These are phyloP conservation scores for Hypsopygia costalis DNA, from an alignment of 2,888 invertebrate species.

Conservation along the genomic window DNA sequence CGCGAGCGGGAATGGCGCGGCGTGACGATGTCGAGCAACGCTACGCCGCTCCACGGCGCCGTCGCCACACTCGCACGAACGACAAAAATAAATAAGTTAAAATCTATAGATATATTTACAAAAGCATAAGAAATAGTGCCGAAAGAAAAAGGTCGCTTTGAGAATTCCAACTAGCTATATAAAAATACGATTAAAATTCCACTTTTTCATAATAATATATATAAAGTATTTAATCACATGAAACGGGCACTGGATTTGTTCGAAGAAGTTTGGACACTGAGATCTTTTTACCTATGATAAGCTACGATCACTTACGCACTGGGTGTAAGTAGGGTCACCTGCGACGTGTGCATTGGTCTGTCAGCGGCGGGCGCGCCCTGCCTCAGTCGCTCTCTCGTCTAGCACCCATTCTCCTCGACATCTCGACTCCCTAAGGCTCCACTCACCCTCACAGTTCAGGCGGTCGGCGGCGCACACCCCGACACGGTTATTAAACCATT, in stretches of 20 bases:
- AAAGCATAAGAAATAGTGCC: slow-evolving; percentile 70
- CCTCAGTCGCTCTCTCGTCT: slow-evolving; percentile 40
- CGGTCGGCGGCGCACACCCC: slow-evolving; percentile 8
- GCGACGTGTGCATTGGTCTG: slow-evolving; percentile 28
- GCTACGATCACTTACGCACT: slow-evolving; percentile 43
- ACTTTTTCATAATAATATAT: slow-evolving; percentile 44
- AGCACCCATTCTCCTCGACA: slow-evolving; percentile 17
- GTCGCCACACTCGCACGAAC: slow-evolving; percentile 30
- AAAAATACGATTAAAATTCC: slow-evolving; percentile 67
- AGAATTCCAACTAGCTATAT: slow-evolving; percentile 72
- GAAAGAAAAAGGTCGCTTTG: slow-evolving; percentile 53
- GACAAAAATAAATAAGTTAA: slow-evolving; percentile 75
- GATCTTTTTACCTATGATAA: slow-evolving; percentile 56
- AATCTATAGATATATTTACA: slow-evolving; percentile 72
- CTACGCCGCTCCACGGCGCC: slow-evolving; percentile 25
- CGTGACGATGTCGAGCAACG: slow-evolving; percentile 15
- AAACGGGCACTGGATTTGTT: slow-evolving; percentile 75
- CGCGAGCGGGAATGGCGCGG: slow-evolving; percentile 17
- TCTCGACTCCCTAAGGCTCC: slow-evolving; percentile 3
- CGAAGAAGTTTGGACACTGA: slow-evolving; percentile 69
- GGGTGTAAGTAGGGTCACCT: slow-evolving; percentile 30
- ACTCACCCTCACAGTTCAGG: neutral
- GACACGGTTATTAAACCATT: slow-evolving; percentile 5
- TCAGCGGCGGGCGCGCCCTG: slow-evolving; percentile 23
- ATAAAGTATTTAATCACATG: slow-evolving; percentile 58